Evolutionary conservation across 1,140 invertebrate genomes (phyloP), one percentile per base, ranked within the genome.

Genomic region (Caenorhabditis briggsae): DNA sequence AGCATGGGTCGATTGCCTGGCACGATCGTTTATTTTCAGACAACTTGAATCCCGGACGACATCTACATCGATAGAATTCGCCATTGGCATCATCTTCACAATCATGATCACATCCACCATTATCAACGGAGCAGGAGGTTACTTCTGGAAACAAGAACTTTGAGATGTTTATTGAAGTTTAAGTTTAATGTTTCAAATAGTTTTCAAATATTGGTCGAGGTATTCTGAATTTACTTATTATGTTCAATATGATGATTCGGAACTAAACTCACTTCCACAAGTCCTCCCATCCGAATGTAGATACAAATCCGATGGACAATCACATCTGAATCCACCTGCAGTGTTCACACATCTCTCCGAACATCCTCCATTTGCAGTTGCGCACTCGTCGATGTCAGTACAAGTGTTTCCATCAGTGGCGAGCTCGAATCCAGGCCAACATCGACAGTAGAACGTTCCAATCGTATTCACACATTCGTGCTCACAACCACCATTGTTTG

Each of bases 271-370:
- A 93, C 93, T 93, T 20, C 86, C 74, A 11, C 88, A 89, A 88
- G 92, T 93, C 16, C 89, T 88, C 74, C 93, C 89, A 82, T 90
- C 82, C 12, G 89, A 58, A 48, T 82, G 56, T 5, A 90, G 82
- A 58, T 87, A 61, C 92, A 56, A 88, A 59, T 89, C 89, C 92
- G 82, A 89, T 89, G 25, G 94, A 91, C 96, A 97, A 43, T 94
- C 94, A 90, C 96, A 97, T 78, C 94, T 94, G 92, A 95, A 95
- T 61, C 95, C 94, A 0, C 95, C 96, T 1, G 94, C 93, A 53
- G 95, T 94, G 91, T 96, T 96, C 1, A 95, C 92, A 90, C 96
- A 96, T 2, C 94, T 90, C 6, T 94, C 93, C 58, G 93, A 93
- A 89, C 95, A 96, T 0, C 94, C 93, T n/a, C 93, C 94, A 46